Conservation (phyloP, 2,113 vertebrate species). For the Shinisaurus crocodilurus region DNA sequence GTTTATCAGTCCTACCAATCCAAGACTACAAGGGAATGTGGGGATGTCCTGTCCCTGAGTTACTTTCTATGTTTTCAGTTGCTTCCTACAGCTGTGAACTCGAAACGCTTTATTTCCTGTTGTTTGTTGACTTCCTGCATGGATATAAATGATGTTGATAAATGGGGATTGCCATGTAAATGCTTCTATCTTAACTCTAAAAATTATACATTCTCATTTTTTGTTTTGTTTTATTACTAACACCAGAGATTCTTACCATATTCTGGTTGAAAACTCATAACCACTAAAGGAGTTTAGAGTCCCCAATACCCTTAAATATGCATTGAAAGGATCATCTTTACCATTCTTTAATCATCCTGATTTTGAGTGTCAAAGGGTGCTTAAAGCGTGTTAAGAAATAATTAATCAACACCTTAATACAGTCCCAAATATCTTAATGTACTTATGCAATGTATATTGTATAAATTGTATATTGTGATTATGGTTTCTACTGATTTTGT, state of each 20-base stretch:
- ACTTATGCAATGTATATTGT: neutral
- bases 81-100: neutral
- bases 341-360: neutral
- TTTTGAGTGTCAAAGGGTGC: neutral
- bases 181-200: neutral
- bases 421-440: neutral
- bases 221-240: neutral
- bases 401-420: neutral
- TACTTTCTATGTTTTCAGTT: neutral
- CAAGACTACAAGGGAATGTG: neutral
- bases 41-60: neutral
- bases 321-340: neutral
- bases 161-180: neutral
- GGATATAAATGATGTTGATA: neutral
- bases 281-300: neutral
- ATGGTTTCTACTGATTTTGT: no score
- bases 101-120: neutral
- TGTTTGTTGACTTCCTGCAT: conserved; percentile 9
- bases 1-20: neutral
- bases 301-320: neutral
- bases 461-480: no score
- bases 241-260: neutral
- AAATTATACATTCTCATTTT: neutral
- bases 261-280: neutral
- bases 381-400: neutral